These are phyloP conservation scores for sheep (Ovis aries) DNA, from an alignment of 2,113 vertebrate species.

Conservation along the genomic window DNA sequence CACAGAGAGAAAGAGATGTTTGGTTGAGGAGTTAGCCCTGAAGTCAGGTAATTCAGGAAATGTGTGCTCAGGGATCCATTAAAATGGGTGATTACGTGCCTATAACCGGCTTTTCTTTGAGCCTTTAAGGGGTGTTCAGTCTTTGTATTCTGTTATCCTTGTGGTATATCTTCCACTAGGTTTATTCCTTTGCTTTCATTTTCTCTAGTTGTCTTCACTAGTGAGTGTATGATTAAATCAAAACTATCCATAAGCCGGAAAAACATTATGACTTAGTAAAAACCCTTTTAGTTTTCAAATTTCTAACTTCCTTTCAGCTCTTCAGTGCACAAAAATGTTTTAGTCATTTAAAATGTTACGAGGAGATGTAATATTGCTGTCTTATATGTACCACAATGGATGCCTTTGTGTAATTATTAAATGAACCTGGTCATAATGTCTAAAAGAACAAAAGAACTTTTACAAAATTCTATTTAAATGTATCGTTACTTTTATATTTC, in stretches of 20 bases:
- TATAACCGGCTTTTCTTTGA: neutral
- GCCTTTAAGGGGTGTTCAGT: neutral
- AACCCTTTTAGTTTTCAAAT: neutral
- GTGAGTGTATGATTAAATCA: conserved; percentile 8
- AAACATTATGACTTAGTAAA: conserved; percentile 21
- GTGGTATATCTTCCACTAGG: neutral
- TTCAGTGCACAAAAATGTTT: conserved; percentile 4
- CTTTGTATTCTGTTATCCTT: neutral
- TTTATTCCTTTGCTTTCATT: neutral
- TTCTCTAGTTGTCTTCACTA: conserved; percentile 2
- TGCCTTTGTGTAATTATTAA: neutral
- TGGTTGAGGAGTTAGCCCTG: conserved; percentile 6
- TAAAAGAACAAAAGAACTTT: neutral
- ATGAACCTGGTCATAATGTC: neutral
- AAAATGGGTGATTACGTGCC: neutral
- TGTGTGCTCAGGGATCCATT: neutral
- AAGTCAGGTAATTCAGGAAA: conserved; percentile 21
- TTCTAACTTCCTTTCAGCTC: neutral
- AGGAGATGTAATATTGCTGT: neutral
- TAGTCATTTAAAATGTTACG: neutral
- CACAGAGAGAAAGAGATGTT: neutral
- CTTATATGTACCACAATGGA: neutral
- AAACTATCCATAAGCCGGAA: neutral
- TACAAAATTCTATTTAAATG: neutral
- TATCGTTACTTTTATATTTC: neutral